Evolutionary conservation across 2,113 vertebrate genomes (phyloP).

Genomic region (Zapus hudsonius): DNA sequence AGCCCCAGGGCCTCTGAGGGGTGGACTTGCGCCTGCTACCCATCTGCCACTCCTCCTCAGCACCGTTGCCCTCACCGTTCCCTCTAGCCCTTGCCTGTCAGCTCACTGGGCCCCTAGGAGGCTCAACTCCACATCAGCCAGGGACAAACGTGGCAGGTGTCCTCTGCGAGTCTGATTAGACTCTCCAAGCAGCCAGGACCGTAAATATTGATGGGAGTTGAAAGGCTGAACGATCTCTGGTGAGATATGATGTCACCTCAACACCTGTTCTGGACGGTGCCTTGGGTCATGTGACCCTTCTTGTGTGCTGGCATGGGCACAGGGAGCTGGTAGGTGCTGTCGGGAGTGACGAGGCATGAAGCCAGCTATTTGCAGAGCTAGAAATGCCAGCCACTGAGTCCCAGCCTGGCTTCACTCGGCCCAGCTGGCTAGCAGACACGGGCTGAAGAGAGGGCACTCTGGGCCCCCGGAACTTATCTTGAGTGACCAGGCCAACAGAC

Average conservation of each 20-base stretch:
- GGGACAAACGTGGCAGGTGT: not conserved
- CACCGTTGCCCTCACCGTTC: not conserved
- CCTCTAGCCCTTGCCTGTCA: not conserved
- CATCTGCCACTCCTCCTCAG: no score
- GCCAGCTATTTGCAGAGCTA: slow-evolving; percentile 77
- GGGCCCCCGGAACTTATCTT: slow-evolving; percentile 85
- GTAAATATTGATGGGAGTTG: slow-evolving; percentile 65
- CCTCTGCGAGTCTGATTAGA: slow-evolving; percentile 44
- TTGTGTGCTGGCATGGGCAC: slow-evolving; percentile 73
- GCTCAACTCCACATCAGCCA: not conserved
- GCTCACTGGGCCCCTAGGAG: not conserved
- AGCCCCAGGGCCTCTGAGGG: not conserved
- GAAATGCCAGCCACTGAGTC: slow-evolving; percentile 55
- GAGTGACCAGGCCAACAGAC: slow-evolving; percentile 84
- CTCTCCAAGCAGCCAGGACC: not conserved
- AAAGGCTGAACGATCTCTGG: slow-evolving; percentile 34
- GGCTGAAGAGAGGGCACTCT: slow-evolving; percentile 82
- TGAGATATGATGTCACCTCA: slow-evolving; percentile 77
- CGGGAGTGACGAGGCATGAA: slow-evolving; percentile 67
- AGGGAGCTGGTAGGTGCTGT: slow-evolving; percentile 79
- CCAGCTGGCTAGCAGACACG: slow-evolving; percentile 68
- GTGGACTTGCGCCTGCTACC: not conserved
- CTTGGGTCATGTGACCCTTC: slow-evolving; percentile 59
- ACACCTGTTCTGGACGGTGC: slow-evolving; percentile 81
- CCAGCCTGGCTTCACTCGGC: not conserved